A percentile compares a stretch with the other conserved stretches of the same genome.
Evolutionary conservation across 2,797 vertebrate genomes (phyloP).

Genomic region (Falco naumanni): DNA sequence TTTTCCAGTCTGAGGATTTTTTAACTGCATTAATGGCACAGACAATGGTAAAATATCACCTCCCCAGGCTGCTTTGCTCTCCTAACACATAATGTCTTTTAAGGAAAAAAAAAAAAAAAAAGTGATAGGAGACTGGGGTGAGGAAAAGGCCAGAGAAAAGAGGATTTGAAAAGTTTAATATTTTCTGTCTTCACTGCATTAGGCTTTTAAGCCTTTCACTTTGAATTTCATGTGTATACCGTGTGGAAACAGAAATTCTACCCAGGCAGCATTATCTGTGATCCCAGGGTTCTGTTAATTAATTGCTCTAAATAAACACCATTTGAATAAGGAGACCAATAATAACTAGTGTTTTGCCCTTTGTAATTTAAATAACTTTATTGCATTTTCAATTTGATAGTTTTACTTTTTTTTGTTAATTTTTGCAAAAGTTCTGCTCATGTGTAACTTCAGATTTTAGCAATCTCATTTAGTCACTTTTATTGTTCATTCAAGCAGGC

Average conservation of each 20-base stretch:
- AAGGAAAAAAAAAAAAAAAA: conserved; percentile 11
- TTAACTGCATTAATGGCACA: conserved; percentile 69
- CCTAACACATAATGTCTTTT: conserved; percentile 63
- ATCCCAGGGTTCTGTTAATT: not conserved
- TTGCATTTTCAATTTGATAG: not conserved
- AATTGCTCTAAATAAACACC: not conserved
- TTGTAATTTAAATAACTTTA: not conserved
- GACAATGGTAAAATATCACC: conserved; percentile 65
- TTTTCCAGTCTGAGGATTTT: conserved; percentile 77
- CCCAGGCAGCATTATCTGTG: not conserved
- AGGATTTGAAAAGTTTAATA: conserved; percentile 39
- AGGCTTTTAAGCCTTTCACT: conserved; percentile 26
- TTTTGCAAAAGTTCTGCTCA: not conserved
- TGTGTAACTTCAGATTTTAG: not conserved
- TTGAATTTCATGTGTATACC: not conserved
- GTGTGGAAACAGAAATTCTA: conserved; percentile 13
- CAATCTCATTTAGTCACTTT: not conserved
- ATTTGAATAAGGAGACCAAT: not conserved
- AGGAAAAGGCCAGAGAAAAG: conserved; percentile 55
- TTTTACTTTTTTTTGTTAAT: not conserved
- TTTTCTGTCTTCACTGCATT: conserved; percentile 3
- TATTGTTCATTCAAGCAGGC: not conserved
- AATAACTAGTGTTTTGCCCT: not conserved
- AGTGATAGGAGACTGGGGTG: conserved; percentile 55
- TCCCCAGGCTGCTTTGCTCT: conserved; percentile 63